A percentile compares a stretch with the other conserved stretches of the same genome.
Evolutionary conservation across 2,797 vertebrate species (phyloP).

Genomic region (Falco concolor): DNA sequence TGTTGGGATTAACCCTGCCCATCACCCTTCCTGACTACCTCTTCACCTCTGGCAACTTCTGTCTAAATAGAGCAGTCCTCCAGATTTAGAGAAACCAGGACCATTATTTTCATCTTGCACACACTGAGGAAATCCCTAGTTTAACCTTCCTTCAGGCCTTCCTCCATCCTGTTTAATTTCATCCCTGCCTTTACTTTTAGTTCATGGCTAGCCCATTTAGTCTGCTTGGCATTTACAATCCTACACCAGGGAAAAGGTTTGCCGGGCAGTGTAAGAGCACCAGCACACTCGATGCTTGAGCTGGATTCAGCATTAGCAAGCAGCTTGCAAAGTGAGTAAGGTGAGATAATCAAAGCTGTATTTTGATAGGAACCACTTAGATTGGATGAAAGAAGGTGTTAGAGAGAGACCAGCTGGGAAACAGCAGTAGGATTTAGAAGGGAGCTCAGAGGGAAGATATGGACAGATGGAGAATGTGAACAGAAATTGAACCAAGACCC

Average conservation of each 20-base stretch:
- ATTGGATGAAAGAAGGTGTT: background rate
- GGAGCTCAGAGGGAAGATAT: background rate
- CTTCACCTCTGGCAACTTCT: background rate
- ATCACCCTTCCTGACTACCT: background rate
- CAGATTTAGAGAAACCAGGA: background rate
- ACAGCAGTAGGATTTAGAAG: background rate
- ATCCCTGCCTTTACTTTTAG: background rate
- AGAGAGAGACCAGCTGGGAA: background rate
- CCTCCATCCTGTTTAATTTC: background rate
- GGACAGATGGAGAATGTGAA: slow-evolving; percentile 50
- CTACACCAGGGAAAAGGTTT: background rate
- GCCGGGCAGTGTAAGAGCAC: background rate
- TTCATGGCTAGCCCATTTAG: background rate
- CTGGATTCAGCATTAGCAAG: background rate
- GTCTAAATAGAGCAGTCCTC: background rate
- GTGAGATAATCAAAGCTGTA: slow-evolving; percentile 19
- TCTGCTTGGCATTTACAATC: background rate
- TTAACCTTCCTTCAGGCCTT: background rate
- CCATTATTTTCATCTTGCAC: background rate
- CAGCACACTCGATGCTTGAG: background rate
- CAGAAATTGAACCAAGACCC: background rate
- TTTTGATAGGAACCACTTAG: background rate
- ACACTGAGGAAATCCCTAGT: background rate
- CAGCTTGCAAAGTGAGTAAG: background rate
- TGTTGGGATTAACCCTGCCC: background rate